Base-by-base conservation (phyloP, 2,797 vertebrate species). In the Xiphophorus birchmanni region DNA sequence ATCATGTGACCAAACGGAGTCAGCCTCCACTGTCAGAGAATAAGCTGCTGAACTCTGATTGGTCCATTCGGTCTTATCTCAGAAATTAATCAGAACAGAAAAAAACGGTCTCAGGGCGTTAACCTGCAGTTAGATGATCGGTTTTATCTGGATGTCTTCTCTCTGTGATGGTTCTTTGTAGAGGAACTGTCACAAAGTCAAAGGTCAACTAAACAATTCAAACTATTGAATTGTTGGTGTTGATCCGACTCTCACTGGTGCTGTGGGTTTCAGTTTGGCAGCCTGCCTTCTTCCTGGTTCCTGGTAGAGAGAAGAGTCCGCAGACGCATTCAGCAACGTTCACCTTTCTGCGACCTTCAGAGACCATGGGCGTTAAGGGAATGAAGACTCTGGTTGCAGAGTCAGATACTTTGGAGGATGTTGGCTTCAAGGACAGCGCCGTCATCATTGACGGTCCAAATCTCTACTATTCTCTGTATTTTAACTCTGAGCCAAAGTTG, bases 381-480 rank as follows among this genome's bases (percentile, higher is more conserved):
- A 42, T 74, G 73, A 9, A 65, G 0, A 4, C 18, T 4, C 18
- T 80, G 44, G 73, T 80, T 3, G 5, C 32, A 65, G 17, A 74
- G 1, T n/a, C 42, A 7, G 8, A 11, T 6, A 35, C 44, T 52
- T 54, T 15, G 2, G 58, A 54, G 0, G 4, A 35, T 6, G 17
- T 44, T 42, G 0, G 0, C 11, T 44, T 67, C 4, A 50, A 6
- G 8, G 0, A 5, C 35, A 52, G n/a, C 1, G 2, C 29, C 35
- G 0, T 81, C 3, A 26, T 81, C 26, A 73, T 81, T 13, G 80
- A 81, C 50, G 80, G 75, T 71, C n/a, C 29, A 32, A 58, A 26
- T 44, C 52, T 81, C 6, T 77, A 65, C 35, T 73, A 81, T 2
- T 6, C 0, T 42, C 18, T 81, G 56, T 81, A 81, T 48, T 45